Base-by-base conservation (phyloP, 2,797 vertebrate species). In the Trachops cirrhosus region DNA sequence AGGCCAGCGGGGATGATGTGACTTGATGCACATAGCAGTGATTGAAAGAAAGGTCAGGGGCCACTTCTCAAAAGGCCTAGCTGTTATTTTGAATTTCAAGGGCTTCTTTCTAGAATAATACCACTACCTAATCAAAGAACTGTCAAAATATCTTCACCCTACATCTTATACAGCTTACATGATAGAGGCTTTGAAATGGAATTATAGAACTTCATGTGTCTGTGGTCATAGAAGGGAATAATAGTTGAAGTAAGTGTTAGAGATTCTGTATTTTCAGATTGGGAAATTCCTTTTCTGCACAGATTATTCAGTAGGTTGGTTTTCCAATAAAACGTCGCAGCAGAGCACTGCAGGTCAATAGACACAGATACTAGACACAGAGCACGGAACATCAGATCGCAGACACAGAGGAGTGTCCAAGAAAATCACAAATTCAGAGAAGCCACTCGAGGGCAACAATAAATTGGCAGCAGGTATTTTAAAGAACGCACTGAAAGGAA, bases 111-210 rank as follows among this genome's bases (percentile, higher is more conserved):
- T 74, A 84, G 19, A 92, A 70, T 71, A 77, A 83, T 26, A 86
- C 15, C 32, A 48, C 7, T 85, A 79, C 14, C 57, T 93, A 41
- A 87, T 74, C 75, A 79, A 95, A 92, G 21, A 93, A 97, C 15
- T 86, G 46, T 57, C 4, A 84, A 86, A 52, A 26, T 21, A 75
- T 79, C n/a, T 57, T 8, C 4, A 75, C 48, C 29, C 52, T n/a
- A 87, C 15, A 67, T 54, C 39, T 92, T 73, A 64, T 18, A 24
- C 57, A 62, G 67, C 16, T 80, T 64, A 41, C 39, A 57, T 26
- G 32, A 93, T 7, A 52, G 34, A 62, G 29, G 29, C 37, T 94
- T 74, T 78, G 24, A 94, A 92, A 82, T 68, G 15, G 22, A 59
- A 93, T 91, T 73, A 86, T 80, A 75, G 95, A 94, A 74, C 15